These are phyloP conservation scores for Archips xylosteana DNA, from an alignment of 2,888 invertebrate species.

Conservation along the genomic window DNA sequence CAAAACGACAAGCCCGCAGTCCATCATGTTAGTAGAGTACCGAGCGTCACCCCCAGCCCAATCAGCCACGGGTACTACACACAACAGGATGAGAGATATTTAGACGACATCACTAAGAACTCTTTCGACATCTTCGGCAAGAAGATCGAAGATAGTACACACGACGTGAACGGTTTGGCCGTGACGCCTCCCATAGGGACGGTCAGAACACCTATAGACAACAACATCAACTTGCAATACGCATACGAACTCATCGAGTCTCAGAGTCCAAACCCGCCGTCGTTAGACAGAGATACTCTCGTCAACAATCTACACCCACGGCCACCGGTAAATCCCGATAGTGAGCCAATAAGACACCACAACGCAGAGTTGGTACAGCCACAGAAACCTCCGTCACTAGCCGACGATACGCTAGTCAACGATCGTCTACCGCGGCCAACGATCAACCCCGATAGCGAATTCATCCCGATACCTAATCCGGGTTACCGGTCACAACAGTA, in stretches of 20 bases:
- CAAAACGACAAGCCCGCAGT: conserved; percentile 70
- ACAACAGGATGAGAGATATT: conserved; percentile 87
- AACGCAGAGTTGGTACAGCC: conserved; percentile 67
- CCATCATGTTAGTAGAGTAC: conserved; percentile 64
- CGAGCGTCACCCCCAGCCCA: conserved; percentile 83
- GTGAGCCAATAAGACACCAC: conserved; percentile 78
- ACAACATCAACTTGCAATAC: conserved; percentile 84
- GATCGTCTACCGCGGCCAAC: conserved; percentile 88
- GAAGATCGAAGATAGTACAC: conserved; percentile 85
- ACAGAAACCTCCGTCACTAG: conserved; percentile 78
- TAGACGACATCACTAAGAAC: conserved; percentile 90
- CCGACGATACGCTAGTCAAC: conserved; percentile 89
- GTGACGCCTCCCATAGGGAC: conserved; percentile 79
- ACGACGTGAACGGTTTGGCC: conserved; percentile 76
- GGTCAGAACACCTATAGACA: conserved; percentile 78
- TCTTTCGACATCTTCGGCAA: conserved; percentile 91
- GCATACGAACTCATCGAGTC: conserved; percentile 77
- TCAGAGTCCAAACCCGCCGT: conserved; percentile 71
- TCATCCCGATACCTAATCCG: conserved; percentile 79
- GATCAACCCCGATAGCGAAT: conserved; percentile 90
- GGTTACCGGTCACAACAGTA: conserved; percentile 72
- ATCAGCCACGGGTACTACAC: conserved; percentile 88
- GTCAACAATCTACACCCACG: conserved; percentile 90
- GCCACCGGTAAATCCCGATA: conserved; percentile 89
- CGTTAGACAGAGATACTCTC: conserved; percentile 88